Evolutionary conservation across 2,113 vertebrate species (phyloP).

Genomic region (Pseudopipra pipra): DNA sequence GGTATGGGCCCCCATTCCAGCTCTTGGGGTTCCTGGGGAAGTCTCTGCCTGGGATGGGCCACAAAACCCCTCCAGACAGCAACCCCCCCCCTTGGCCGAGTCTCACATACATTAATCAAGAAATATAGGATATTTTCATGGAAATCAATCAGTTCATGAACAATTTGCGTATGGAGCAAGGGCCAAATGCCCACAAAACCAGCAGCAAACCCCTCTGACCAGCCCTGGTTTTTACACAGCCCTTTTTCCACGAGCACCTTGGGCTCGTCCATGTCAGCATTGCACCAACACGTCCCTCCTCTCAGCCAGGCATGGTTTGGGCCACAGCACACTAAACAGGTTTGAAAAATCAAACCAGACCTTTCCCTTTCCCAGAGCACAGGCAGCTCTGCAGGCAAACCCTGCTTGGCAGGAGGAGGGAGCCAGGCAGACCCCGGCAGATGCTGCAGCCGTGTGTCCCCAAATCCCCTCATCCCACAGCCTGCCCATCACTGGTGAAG

Average conservation of each 20-base stretch:
- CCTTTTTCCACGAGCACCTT: fast-evolving
- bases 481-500: background rate
- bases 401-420: background rate
- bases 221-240: fast-evolving
- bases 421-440: fast-evolving
- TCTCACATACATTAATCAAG: background rate
- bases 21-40: too few species aligned
- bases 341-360: background rate
- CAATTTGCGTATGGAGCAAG: background rate
- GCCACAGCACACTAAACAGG: background rate
- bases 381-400: background rate
- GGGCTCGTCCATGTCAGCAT: fast-evolving
- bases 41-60: background rate
- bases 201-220: background rate
- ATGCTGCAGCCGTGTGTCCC: fast-evolving
- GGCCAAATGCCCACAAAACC: fast-evolving
- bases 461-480: background rate
- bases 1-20: too few species aligned
- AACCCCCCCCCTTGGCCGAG: background rate
- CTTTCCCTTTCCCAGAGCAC: background rate
- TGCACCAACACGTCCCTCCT: background rate
- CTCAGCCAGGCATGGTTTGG: background rate
- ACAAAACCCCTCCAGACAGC: background rate
- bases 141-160: background rate
- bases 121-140: background rate